Evolutionary conservation across 2,113 vertebrate species (phyloP), one percentile per base, ranked within the genome.

Genomic region (Chitala chitala): DNA sequence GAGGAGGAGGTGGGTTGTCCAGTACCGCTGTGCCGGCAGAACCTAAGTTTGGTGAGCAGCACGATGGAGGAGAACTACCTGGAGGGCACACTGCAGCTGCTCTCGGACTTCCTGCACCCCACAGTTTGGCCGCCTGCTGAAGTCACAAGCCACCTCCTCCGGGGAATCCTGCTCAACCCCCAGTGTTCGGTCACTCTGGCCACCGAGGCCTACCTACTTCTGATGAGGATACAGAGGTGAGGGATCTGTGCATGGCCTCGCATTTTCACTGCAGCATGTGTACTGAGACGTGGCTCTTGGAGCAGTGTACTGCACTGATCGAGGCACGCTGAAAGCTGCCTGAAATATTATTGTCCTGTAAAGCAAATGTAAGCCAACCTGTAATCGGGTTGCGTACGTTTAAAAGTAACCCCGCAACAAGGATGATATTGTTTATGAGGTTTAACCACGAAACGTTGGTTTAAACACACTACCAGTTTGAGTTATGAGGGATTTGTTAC

Each of bases 141-240:
- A 42, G 90, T 94, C 69, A 85, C 90, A 31, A 78, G 73, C 42
- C 87, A 96, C 80, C 87, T 98, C 53, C 82, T 98, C 75, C 86
- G 73, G 51, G 82, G 88, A 51, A 90, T 96, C 78, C 87, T 99
- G 66, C 88, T 96, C 44, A 85, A 87, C 72, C 78, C 80, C 0
- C 85, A 90, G 0, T 82, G 87, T 77, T 69, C 80, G 5, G 51
- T 73, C 50, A 86, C 91, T 33, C 80, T 91, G 54, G 84, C 89
- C 24, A 85, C 89, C 76, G 93, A 96, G 73, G 93, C 93, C 80
- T 98, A 93, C 81, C 89, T 86, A 76, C 85, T 96, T 46, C 86
- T 99, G 54, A 92, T 97, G 91, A 97, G 92, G 84, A 93, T 94
- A 65, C 97, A 99, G 80, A 92, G 91, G 96, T 99, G 87, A 17